Base-by-base conservation (phyloP, 2,113 vertebrate genomes). In the Ochotona curzoniae region DNA sequence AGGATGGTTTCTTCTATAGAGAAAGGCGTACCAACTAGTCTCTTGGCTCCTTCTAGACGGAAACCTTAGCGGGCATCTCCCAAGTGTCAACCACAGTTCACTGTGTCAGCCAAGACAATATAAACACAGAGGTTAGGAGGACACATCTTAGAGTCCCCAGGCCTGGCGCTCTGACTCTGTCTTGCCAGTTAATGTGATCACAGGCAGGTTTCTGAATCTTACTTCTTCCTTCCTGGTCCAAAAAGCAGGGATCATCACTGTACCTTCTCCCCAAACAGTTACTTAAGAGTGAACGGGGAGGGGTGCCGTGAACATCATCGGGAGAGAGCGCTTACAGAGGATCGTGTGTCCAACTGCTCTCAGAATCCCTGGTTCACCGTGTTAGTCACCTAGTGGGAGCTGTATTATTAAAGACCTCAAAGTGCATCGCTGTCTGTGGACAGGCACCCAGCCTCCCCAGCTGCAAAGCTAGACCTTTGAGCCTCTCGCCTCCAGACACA, bases 381-480 rank as follows among this genome's bases (percentile, higher is more conserved):
- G 21, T 54, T 64, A 13, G n/a, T 25, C 57, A n/a, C 21, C 30
- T 47, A 44, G 18, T 49, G 23, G 9, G 32, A 54, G 25, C 21
- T 69, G 15, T 54, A 32, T 66, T 71, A 83, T 67, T 67, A 23
- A 88, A 61, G 67, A 44, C 38, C 10, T 64, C 87, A 7, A 66
- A 90, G 60, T 26, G 8, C 66, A 32, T 5, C 57, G 28, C 30
- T 32, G 21, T 63, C 60, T 63, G 8, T 44, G 44, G 35, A 82
- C 75, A 76, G 5, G 7, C 26, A 26, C 1, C 2, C 11, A 92
- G 6, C 8, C 28, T 61, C 73, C 54, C 60, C 23, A 75, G 73
- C 18, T 66, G 75, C 80, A 80, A 90, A 9, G 15, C 76, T 71
- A 26, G 75, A 44, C 30, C n/a, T 83, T 51, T 92, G 70, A 91